Percentiles rank a stretch among this genome's conserved stretches.
Conservation (phyloP, 1,140 invertebrate genomes). For the Araneus ventricosus region DNA sequence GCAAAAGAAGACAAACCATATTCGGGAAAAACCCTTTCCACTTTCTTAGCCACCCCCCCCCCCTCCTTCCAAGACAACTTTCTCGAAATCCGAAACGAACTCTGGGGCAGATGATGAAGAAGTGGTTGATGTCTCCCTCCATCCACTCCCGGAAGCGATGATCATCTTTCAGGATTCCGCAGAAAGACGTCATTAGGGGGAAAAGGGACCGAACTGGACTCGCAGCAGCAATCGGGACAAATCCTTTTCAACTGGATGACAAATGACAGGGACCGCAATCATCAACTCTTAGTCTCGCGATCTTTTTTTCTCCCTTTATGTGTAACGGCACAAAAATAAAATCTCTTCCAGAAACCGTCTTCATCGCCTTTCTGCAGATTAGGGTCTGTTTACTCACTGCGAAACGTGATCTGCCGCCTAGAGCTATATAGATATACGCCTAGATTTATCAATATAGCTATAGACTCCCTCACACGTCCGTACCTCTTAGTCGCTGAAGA, state of each 20-base stretch:
- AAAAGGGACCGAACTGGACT: constrained; percentile 32
- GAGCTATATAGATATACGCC: neutral
- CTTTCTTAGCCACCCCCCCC: neutral
- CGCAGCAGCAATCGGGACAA: constrained; percentile 48
- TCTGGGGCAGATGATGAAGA: neutral
- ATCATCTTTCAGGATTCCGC: constrained; percentile 69
- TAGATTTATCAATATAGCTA: constrained; percentile 55
- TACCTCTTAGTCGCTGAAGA: constrained; percentile 52
- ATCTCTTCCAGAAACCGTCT: neutral
- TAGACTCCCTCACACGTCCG: constrained; percentile 15
- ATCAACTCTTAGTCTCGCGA: constrained; percentile 60
- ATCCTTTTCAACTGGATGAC: constrained; percentile 60
- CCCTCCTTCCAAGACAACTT: neutral
- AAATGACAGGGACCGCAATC: constrained; percentile 66
- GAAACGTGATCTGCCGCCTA: constrained; percentile 60
- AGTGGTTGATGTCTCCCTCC: neutral
- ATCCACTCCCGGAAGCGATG: constrained; percentile 59
- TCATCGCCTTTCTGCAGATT: constrained; percentile 60
- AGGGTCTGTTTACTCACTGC: constrained; percentile 60
- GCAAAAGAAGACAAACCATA: neutral
- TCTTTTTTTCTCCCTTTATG: neutral
- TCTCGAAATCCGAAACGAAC: constrained; percentile 1
- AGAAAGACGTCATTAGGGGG: constrained; percentile 49
- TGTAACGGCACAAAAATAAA: neutral
- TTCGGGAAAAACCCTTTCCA: neutral